Percentiles rank a stretch among this genome's conserved stretches.
Conservation (phyloP, 2,797 vertebrate genomes). For the Alca torda region DNA sequence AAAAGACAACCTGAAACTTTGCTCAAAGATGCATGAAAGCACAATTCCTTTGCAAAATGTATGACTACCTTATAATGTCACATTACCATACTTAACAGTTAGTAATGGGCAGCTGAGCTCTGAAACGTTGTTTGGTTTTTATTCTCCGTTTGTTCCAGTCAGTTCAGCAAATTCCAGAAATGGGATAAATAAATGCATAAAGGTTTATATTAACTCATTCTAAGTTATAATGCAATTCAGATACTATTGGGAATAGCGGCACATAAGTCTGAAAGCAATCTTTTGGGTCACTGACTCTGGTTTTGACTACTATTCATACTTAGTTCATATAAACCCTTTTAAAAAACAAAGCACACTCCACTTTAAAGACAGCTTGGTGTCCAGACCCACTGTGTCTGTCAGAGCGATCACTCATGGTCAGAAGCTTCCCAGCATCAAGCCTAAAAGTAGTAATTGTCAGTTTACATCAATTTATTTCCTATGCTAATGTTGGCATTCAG, state of each 20-base stretch:
- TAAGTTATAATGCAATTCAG: not conserved
- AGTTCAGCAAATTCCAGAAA: slow-evolving; percentile 32
- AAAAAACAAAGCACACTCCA: not conserved
- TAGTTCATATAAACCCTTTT: not conserved
- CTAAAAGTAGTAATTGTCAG: slow-evolving; percentile 32
- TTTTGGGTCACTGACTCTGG: not conserved
- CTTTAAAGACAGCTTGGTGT: not conserved
- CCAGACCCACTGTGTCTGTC: not conserved
- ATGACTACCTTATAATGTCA: slow-evolving; percentile 33
- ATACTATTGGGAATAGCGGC: not conserved
- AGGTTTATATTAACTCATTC: slow-evolving; percentile 34
- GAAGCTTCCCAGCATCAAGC: not conserved
- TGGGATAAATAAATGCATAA: not conserved
- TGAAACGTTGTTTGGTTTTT: not conserved
- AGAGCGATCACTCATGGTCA: not conserved
- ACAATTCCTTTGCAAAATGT: slow-evolving; percentile 26
- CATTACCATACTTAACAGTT: slow-evolving; percentile 20
- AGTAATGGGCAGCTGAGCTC: slow-evolving; percentile 40
- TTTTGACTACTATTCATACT: not conserved
- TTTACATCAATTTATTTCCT: not conserved
- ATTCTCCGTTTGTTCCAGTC: not conserved
- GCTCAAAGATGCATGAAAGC: slow-evolving; percentile 61
- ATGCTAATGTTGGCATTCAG: not conserved
- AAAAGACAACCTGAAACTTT: slow-evolving; percentile 59
- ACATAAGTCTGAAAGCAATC: not conserved